These are phyloP conservation scores for Pogona vitticeps DNA, from an alignment of 2,113 vertebrate genomes.

Conservation along the genomic window DNA sequence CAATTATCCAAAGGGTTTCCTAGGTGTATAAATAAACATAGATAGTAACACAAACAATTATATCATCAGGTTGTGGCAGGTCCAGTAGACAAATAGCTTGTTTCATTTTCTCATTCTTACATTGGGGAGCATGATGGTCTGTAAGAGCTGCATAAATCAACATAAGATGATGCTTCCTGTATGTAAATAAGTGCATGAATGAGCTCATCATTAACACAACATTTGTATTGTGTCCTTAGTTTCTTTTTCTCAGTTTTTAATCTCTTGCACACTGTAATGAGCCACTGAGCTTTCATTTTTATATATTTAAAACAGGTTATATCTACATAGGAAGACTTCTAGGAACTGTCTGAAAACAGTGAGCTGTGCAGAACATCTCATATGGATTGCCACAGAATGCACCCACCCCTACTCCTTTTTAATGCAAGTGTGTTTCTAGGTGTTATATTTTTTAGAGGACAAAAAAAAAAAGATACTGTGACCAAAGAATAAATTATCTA, in stretches of 20 bases:
- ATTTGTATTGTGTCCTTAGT: neutral
- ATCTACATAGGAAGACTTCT: neutral
- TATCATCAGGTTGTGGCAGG: slow-evolving; percentile 25
- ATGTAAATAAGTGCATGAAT: slow-evolving; percentile 32
- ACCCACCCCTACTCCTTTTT: neutral
- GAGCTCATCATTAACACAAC: slow-evolving; percentile 5
- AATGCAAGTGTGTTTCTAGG: neutral
- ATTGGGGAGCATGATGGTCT: slow-evolving; percentile 41
- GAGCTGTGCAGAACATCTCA: neutral
- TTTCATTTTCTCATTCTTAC: slow-evolving; percentile 41
- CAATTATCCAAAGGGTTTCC: slow-evolving; percentile 57
- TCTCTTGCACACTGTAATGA: neutral
- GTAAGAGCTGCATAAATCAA: slow-evolving; percentile 38
- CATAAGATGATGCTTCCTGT: slow-evolving; percentile 30
- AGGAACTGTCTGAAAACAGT: neutral
- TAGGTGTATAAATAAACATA: slow-evolving; percentile 51
- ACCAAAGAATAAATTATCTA: neutral
- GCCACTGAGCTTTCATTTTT: slow-evolving; percentile 2
- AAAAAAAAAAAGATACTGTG: neutral
- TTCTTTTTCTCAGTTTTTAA: fast-evolving
- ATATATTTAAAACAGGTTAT: neutral
- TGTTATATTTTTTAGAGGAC: neutral
- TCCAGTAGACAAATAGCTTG: slow-evolving; percentile 31
- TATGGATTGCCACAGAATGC: neutral
- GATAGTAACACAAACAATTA: slow-evolving; percentile 8